These are phyloP conservation scores for Notiomystis cincta DNA, from an alignment of 2,113 vertebrate species.

Conservation along the genomic window DNA sequence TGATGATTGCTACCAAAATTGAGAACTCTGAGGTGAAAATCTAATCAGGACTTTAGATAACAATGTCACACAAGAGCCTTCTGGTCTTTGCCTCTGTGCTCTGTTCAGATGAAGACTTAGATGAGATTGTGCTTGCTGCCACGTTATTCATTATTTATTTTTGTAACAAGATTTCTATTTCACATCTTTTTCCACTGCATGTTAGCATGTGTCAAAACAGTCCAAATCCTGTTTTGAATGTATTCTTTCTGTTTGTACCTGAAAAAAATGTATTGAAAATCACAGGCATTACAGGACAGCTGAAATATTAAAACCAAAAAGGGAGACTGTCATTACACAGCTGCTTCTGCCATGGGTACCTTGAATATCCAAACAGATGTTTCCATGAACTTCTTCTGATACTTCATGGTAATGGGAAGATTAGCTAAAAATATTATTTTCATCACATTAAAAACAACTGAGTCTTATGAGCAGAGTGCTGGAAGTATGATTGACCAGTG, in stretches of 20 bases:
- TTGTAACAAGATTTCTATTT: constrained; percentile 17
- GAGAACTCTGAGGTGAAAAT: constrained; percentile 65
- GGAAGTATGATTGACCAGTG: background rate
- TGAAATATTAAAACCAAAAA: background rate
- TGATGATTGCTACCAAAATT: constrained; percentile 62
- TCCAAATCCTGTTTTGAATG: background rate
- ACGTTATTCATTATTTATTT: constrained; percentile 42
- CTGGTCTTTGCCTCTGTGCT: constrained; percentile 33
- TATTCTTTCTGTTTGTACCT: background rate
- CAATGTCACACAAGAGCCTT: constrained; percentile 45
- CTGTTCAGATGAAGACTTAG: constrained; percentile 31
- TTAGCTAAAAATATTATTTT: background rate
- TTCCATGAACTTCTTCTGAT: background rate
- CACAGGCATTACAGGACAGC: background rate
- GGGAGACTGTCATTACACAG: background rate
- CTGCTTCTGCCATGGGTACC: background rate
- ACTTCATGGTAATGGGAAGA: background rate
- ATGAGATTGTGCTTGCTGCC: constrained; percentile 38
- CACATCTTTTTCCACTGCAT: background rate
- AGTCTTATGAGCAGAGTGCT: background rate
- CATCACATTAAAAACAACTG: background rate
- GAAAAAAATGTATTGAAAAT: background rate
- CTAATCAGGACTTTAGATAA: constrained; percentile 62
- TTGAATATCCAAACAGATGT: background rate
- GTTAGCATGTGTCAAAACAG: constrained; percentile 12